A percentile compares a stretch with the other conserved stretches of the same genome.
These are phyloP conservation scores for Sceloporus undulatus DNA, from an alignment of 2,113 vertebrate species.

Conservation along the genomic window DNA sequence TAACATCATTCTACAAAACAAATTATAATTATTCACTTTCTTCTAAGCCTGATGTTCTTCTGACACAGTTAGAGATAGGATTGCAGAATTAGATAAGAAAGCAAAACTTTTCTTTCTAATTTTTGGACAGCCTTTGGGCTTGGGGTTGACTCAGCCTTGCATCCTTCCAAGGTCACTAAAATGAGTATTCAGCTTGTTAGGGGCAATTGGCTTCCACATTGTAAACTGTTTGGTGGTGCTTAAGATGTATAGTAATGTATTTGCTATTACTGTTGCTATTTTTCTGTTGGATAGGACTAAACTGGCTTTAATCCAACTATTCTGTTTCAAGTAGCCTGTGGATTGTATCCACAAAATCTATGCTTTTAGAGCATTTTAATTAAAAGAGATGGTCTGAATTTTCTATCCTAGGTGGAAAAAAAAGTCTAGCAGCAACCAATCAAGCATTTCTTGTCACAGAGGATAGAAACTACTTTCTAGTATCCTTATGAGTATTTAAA, in stretches of 20 bases:
- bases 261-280: background rate
- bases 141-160: too few species aligned
- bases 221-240: too few species aligned
- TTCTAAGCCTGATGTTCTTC: background rate
- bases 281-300: background rate
- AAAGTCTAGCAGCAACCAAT: slow-evolving; percentile 31
- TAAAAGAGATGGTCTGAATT: slow-evolving; percentile 34
- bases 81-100: slow-evolving; percentile 1
- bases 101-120: slow-evolving; percentile 30
- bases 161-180: too few species aligned
- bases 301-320: slow-evolving; percentile 27
- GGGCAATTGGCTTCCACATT: too few species aligned
- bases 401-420: slow-evolving; percentile 20
- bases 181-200: too few species aligned
- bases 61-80: background rate
- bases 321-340: slow-evolving; percentile 21
- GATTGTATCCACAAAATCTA: background rate
- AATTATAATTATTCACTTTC: background rate
- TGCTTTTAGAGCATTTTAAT: slow-evolving; percentile 25
- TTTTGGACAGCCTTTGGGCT: slow-evolving; percentile 7
- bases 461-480: slow-evolving; percentile 20
- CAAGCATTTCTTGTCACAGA: slow-evolving; percentile 8
- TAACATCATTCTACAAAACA: slow-evolving; percentile 2
- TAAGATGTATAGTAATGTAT: too few species aligned
- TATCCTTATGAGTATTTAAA: slow-evolving; percentile 26